phyloP scores from a whole-genome alignment of 2,113 vertebrate genomes.

The Castor canadensis region DNA sequence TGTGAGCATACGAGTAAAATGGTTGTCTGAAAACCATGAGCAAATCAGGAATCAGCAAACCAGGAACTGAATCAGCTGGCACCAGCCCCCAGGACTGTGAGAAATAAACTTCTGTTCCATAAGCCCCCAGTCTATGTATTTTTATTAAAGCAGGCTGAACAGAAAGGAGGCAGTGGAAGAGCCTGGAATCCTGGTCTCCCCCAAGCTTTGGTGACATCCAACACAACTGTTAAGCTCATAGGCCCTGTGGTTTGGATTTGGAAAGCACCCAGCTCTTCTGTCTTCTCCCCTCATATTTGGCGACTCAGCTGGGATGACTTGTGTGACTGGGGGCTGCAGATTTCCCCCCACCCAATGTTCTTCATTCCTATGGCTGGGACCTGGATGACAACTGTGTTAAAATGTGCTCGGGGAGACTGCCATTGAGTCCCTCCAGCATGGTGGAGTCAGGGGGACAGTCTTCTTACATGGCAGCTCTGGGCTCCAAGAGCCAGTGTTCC shows the following conservation, averaged over 20 bases:
- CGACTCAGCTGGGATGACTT: neutral
- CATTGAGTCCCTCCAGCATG: neutral
- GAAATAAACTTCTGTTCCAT: neutral
- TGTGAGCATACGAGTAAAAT: neutral
- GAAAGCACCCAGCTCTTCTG: neutral
- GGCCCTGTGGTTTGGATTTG: neutral
- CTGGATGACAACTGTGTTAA: no score
- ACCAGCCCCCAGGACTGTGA: no score
- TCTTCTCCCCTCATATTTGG: no score
- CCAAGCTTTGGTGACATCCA: neutral
- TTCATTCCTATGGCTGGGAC: neutral
- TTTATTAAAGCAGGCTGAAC: neutral
- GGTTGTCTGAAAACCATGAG: neutral
- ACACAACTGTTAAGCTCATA: no score
- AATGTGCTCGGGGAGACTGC: neutral
- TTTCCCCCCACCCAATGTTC: neutral
- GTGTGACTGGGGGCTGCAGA: neutral
- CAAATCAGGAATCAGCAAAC: neutral
- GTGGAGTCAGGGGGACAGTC: no score
- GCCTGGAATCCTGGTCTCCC: neutral
- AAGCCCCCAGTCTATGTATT: neutral
- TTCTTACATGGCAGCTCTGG: neutral
- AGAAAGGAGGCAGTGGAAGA: neutral
- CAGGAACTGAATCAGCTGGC: neutral
- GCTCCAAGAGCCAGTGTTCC: neutral